Evolutionary conservation across 2,797 vertebrate genomes (phyloP).

Genomic region (Scolopax rusticola): DNA sequence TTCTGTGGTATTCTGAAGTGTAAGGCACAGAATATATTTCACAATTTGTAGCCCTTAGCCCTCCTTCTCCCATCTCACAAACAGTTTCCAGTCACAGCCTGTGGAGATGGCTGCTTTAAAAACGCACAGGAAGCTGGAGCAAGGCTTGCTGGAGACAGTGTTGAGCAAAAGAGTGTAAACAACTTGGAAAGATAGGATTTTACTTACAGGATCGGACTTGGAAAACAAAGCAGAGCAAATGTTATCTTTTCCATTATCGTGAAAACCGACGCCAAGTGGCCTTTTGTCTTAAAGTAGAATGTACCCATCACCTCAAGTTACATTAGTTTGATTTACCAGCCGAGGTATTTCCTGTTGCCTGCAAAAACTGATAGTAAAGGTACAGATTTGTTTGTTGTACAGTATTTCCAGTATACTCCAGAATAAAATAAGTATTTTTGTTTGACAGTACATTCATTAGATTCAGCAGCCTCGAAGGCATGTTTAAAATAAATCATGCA

Average conservation of each 20-base stretch:
- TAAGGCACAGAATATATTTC: neutral
- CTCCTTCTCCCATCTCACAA: slow-evolving; percentile 1
- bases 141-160: slow-evolving; percentile 54
- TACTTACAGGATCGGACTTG: slow-evolving; percentile 48
- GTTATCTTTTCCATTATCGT: slow-evolving; percentile 70
- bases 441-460: slow-evolving; percentile 9
- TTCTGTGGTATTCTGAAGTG: neutral
- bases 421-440: slow-evolving; percentile 45
- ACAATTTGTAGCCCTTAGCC: neutral
- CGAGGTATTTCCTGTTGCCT: slow-evolving; percentile 70
- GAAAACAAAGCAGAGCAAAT: slow-evolving; percentile 73
- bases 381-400: slow-evolving; percentile 38
- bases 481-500: neutral
- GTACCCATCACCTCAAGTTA: slow-evolving; percentile 43
- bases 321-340: slow-evolving; percentile 23
- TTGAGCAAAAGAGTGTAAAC: slow-evolving; percentile 69
- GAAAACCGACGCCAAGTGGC: slow-evolving; percentile 26
- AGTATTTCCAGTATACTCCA: slow-evolving; percentile 39
- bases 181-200: slow-evolving; percentile 61
- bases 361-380: slow-evolving; percentile 46
- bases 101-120: slow-evolving; percentile 63
- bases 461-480: neutral
- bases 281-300: slow-evolving; percentile 62
- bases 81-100: slow-evolving; percentile 20
- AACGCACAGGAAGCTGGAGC: slow-evolving; percentile 76